These are phyloP conservation scores for Cassiopea andromeda DNA, from an alignment of 30 jellyfish, hydroid and myxozoan species.

Conservation along the genomic window DNA sequence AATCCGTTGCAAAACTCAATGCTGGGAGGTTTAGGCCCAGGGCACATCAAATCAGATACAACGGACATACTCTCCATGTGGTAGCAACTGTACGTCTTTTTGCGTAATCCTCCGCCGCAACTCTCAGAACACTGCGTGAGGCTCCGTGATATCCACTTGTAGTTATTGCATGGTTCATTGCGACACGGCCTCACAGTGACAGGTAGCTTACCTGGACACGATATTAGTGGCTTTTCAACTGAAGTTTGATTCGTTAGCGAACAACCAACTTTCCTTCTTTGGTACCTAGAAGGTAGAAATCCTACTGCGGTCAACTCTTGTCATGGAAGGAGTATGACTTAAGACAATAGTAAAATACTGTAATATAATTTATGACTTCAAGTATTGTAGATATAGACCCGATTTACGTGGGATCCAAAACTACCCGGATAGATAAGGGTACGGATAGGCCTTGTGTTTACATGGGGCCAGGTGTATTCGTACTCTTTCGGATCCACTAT, in stretches of 20 bases:
- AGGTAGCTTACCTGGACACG: conserved; percentile 60
- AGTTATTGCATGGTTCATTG: conserved; percentile 25
- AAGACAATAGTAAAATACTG: not conserved
- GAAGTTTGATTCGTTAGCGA: conserved; percentile 3
- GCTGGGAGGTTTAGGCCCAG: conserved; percentile 49
- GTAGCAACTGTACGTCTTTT: conserved; percentile 8
- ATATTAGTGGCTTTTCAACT: conserved; percentile 3
- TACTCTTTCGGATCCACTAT: no score
- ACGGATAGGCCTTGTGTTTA: no score
- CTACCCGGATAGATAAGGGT: no score
- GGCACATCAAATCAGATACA: conserved; percentile 33
- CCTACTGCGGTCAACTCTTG: not conserved
- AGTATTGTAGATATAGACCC: no score
- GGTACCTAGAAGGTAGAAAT: conserved; percentile 2
- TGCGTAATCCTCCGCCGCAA: conserved; percentile 66
- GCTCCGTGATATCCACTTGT: conserved; percentile 42
- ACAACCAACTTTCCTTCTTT: conserved; percentile 34
- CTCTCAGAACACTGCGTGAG: conserved; percentile 45
- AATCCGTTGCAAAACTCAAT: conserved; percentile 33
- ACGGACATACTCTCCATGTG: conserved; percentile 25
- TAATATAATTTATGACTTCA: no score
- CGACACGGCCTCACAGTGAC: conserved; percentile 59
- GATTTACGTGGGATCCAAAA: no score
- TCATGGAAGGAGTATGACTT: not conserved
- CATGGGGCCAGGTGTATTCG: no score